Evolutionary conservation across 2,888 invertebrate genomes (phyloP).

Genomic region (Synanthedon andrenaeformis): DNA sequence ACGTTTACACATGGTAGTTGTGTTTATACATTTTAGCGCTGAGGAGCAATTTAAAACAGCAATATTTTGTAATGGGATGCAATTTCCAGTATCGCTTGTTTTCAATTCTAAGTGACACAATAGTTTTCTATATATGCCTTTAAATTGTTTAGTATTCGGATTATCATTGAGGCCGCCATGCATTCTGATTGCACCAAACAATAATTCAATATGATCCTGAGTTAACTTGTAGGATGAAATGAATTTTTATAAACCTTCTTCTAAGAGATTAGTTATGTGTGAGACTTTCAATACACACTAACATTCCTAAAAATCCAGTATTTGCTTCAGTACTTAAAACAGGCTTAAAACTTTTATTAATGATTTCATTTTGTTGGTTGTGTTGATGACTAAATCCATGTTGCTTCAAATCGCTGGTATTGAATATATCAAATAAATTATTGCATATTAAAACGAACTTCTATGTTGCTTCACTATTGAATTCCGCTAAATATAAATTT

Average conservation of each 20-base stretch:
- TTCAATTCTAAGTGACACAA: slow-evolving; percentile 1
- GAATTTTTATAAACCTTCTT: neutral
- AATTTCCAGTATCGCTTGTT: slow-evolving; percentile 1
- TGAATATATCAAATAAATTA: neutral
- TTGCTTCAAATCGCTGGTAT: neutral
- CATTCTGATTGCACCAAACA: slow-evolving; percentile 1
- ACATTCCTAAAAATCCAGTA: neutral
- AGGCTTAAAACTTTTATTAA: neutral
- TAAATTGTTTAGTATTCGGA: too few relatives aligned
- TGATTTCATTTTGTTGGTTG: too few relatives aligned
- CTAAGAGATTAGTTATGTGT: neutral
- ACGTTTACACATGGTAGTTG: too few relatives aligned
- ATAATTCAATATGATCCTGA: slow-evolving; percentile 1
- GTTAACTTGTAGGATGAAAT: neutral
- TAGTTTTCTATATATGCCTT: slow-evolving; percentile 1
- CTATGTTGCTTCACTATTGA: neutral
- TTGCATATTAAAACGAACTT: neutral
- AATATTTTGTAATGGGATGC: slow-evolving; percentile 1
- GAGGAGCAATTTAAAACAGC: neutral
- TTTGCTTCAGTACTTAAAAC: neutral
- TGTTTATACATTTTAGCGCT: too few relatives aligned
- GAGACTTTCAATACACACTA: neutral
- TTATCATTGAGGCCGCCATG: neutral
- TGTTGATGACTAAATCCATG: neutral
- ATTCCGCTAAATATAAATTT: neutral